phyloP scores from a whole-genome alignment of 2,113 vertebrate genomes.

The Podocnemis expansa region DNA sequence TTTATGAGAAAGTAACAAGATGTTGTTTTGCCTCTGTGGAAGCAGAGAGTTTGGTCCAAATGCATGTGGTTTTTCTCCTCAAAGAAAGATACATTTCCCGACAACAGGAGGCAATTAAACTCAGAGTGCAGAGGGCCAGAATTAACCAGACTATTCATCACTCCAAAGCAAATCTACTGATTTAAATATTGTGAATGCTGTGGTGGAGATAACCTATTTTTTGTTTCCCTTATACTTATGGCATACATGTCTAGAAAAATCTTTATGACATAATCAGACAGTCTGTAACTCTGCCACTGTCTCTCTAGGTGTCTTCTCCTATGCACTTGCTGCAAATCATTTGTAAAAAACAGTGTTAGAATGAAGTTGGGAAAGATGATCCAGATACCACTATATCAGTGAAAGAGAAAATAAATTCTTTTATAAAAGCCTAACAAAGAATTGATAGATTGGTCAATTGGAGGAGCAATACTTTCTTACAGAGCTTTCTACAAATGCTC shows the following conservation, averaged over 20 bases:
- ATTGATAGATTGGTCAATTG: neutral
- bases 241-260: neutral
- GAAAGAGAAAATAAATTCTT: neutral
- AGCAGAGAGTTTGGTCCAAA: neutral
- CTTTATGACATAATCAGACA: neutral
- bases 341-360: neutral
- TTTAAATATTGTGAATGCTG: neutral
- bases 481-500: neutral
- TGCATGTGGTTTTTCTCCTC: neutral
- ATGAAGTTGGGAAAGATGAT: neutral
- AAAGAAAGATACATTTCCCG: neutral
- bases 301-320: neutral
- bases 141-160: neutral
- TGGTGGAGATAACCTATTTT: neutral
- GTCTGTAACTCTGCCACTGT: neutral
- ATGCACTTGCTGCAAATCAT: neutral
- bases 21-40: conserved; percentile 3
- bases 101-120: neutral
- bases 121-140: neutral
- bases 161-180: neutral
- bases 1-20: conserved; percentile 37
- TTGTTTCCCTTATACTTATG: neutral
- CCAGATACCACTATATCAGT: neutral
- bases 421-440: neutral
- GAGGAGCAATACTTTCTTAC: neutral